These are phyloP conservation scores for Ostrea edulis DNA, from an alignment of 1,140 invertebrate genomes.

Conservation along the genomic window DNA sequence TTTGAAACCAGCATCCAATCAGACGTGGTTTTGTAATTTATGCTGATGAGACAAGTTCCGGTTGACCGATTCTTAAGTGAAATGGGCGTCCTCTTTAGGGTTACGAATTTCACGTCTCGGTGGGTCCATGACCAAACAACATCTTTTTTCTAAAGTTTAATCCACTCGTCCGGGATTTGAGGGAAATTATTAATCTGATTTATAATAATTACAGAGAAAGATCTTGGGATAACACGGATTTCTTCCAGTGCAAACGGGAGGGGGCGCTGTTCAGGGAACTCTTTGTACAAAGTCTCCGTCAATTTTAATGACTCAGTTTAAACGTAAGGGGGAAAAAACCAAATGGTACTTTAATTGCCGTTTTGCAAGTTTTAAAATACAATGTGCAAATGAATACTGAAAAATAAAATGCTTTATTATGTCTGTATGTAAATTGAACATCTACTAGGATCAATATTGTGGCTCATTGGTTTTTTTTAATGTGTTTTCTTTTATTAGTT, in stretches of 20 bases:
- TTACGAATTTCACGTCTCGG: not conserved
- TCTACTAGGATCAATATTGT: too few relatives aligned
- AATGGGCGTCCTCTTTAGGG: constrained; percentile 8
- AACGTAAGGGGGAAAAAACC: not conserved
- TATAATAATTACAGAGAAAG: not conserved
- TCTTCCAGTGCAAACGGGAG: not conserved
- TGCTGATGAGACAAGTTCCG: constrained; percentile 29
- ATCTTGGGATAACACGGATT: not conserved
- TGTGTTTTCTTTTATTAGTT: too few relatives aligned
- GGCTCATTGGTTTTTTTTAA: too few relatives aligned
- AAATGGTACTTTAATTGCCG: not conserved
- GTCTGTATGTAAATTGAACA: too few relatives aligned
- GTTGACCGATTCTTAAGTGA: constrained; percentile 7
- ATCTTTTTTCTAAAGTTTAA: constrained; percentile 6
- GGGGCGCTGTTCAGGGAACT: not conserved
- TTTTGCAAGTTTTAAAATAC: not conserved
- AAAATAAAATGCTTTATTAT: too few relatives aligned
- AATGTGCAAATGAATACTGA: too few relatives aligned
- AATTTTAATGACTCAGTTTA: not conserved
- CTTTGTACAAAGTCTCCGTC: not conserved
- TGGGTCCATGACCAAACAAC: constrained; percentile 19
- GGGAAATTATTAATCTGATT: constrained; percentile 20
- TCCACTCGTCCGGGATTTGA: not conserved
- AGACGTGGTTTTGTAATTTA: constrained; percentile 19
- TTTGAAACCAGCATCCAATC: constrained; percentile 28